Evolutionary conservation across 2,113 vertebrate species (phyloP), one percentile per base, ranked within the genome.

Genomic region (Oreochromis niloticus): DNA sequence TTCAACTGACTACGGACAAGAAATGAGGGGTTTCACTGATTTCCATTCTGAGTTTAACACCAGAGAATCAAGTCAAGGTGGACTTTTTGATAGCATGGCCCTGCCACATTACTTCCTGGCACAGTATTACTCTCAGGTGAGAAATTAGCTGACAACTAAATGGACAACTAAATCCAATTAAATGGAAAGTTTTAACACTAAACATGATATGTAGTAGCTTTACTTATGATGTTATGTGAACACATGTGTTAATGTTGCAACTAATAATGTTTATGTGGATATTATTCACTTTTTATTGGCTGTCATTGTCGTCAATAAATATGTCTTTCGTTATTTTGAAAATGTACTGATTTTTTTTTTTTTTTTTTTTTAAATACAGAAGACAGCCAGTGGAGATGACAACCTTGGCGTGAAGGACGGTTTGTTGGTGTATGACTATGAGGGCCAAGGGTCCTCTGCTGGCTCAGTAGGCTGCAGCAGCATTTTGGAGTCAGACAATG

Each of bases 391-490:
- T 66, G 96, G 95, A 10, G 95, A 96, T 54, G 96, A 97, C 78
- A 96, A 48, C 19, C 27, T 68, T 27, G 61, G 3, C 4, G 82
- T 50, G 6, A 95, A 98, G 9, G 97, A 98, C 19, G 93, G 91
- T 85, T 55, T 97, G 39, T 68, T 98, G 81, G 94, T 97, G 71
- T 98, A 97, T 13, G 95, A 97, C 48, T 95, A 97, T 1, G 98
- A 99, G 90, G 98, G 98, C 36, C 46, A 93, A 0, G 96, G 96
- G 9, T 97, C 97, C 16, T 90, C 95, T 4, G 96, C 96, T 46
- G 97, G 97, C 24, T 99, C 98, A 0, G 30, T 98, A 41, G 97
- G 97, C 13, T 97, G 96, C 90, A 97, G 97, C 92, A 98, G 98
- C 89, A 96, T 97, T 93, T 96, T 98, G 55, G 97, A 97, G 82